Conservation (phyloP, 2,888 invertebrate genomes). For the Ophion ellenae region DNA sequence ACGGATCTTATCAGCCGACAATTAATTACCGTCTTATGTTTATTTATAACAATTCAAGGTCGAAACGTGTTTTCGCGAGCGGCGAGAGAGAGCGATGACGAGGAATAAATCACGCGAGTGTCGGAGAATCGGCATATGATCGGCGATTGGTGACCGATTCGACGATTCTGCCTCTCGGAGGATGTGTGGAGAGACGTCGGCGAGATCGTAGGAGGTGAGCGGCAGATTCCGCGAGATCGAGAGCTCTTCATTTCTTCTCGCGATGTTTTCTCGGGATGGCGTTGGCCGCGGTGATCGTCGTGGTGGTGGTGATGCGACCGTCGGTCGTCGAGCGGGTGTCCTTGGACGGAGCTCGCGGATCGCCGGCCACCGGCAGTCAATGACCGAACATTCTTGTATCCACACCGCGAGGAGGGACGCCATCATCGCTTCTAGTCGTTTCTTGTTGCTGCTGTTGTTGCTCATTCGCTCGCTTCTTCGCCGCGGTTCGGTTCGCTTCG, state of each 20-base stretch:
- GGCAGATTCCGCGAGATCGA: slow-evolving; percentile 62
- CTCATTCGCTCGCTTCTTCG: slow-evolving; percentile 71
- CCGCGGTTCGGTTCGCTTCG: slow-evolving; percentile 76
- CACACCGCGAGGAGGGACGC: slow-evolving; percentile 56
- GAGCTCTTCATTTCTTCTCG: slow-evolving; percentile 41
- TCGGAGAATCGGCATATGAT: slow-evolving; percentile 1
- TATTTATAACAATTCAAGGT: slow-evolving; percentile 23
- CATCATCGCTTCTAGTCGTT: slow-evolving; percentile 37
- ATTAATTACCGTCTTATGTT: slow-evolving; percentile 39
- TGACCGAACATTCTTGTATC: slow-evolving; percentile 82
- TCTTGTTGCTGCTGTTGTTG: slow-evolving; percentile 45
- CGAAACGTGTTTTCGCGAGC: slow-evolving; percentile 2
- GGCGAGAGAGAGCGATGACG: background rate
- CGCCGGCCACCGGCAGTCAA: slow-evolving; percentile 82
- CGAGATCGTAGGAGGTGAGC: slow-evolving; percentile 54
- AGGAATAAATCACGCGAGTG: slow-evolving; percentile 7
- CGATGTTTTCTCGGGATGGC: slow-evolving; percentile 29
- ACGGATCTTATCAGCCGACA: slow-evolving; percentile 37
- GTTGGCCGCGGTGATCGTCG: slow-evolving; percentile 24
- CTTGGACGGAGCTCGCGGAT: slow-evolving; percentile 82
- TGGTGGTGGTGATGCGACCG: slow-evolving; percentile 66
- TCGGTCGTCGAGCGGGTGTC: slow-evolving; percentile 80
- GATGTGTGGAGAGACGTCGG: slow-evolving; percentile 11
- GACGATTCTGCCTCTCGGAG: slow-evolving; percentile 9
- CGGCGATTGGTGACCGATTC: slow-evolving; percentile 18